Percentiles rank a stretch among this genome's conserved stretches.
These are phyloP conservation scores for Bolinopsis microptera DNA, from an alignment of 37 sponge, comb jelly and placozoan genomes.

Conservation along the genomic window DNA sequence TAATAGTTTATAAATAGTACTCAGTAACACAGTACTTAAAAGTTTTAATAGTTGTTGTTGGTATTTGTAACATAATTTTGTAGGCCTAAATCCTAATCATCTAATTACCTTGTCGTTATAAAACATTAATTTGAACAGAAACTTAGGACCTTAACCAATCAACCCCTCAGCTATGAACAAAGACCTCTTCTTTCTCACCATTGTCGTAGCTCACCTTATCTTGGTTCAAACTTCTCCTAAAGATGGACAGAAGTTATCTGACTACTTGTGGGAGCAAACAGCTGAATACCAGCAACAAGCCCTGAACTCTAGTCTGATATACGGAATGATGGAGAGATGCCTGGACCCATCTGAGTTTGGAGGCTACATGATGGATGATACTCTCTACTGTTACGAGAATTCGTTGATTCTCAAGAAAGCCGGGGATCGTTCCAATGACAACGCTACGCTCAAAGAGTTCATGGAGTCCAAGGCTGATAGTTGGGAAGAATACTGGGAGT, in stretches of 20 bases:
- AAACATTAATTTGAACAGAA: no score
- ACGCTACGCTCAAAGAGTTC: not conserved
- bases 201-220: no score
- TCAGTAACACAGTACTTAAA: no score
- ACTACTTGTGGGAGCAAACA: not conserved
- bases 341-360: slow-evolving; percentile 11
- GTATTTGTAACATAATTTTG: no score
- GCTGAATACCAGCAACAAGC: not conserved
- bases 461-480: not conserved
- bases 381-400: not conserved
- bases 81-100: no score
- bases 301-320: not conserved
- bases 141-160: no score
- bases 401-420: not conserved
- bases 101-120: no score
- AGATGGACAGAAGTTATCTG: not conserved
- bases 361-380: not conserved
- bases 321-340: not conserved
- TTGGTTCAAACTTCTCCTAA: not conserved
- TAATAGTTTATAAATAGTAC: no score
- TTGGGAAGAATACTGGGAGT: not conserved
- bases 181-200: no score
- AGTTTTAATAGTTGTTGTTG: no score
- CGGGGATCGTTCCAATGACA: not conserved
- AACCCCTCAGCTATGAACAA: no score